Evolutionary conservation across 2,888 invertebrate genomes (phyloP).

Genomic region (Drosophila putrida): DNA sequence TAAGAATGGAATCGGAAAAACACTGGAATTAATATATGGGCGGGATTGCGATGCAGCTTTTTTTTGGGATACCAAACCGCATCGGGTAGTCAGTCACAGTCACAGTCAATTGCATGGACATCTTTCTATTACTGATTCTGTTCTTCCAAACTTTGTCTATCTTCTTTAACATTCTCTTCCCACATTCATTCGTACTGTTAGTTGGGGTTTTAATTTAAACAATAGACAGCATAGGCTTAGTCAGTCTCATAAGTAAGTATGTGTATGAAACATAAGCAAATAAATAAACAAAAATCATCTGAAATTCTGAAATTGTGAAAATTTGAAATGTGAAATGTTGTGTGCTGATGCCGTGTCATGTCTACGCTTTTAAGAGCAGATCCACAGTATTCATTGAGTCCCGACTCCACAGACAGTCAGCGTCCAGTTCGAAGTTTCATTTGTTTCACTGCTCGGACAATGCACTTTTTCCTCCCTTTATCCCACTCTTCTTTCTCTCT

Average conservation of each 20-base stretch:
- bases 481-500: background rate
- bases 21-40: constrained; percentile 17
- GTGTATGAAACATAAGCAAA: constrained; percentile 59
- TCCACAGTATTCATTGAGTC: background rate
- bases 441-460: constrained; percentile 62
- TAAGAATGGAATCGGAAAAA: constrained; percentile 30
- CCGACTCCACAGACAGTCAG: background rate
- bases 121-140: constrained; percentile 46
- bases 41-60: constrained; percentile 33
- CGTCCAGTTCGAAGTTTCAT: constrained; percentile 52
- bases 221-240: constrained; percentile 56
- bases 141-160: constrained; percentile 42
- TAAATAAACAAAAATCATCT: constrained; percentile 67
- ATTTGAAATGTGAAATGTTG: constrained; percentile 11
- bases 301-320: constrained; percentile 26
- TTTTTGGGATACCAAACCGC: constrained; percentile 5
- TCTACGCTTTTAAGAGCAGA: constrained; percentile 51
- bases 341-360: constrained; percentile 61
- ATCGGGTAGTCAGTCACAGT: constrained; percentile 57
- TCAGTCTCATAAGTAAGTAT: constrained; percentile 68
- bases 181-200: constrained; percentile 48
- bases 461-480: constrained; percentile 54
- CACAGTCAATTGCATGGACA: constrained; percentile 68
- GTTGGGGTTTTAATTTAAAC: constrained; percentile 71
- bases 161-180: constrained; percentile 32